Evolutionary conservation across 2,888 invertebrate genomes (phyloP).

Genomic region (Diarsia dahlii): DNA sequence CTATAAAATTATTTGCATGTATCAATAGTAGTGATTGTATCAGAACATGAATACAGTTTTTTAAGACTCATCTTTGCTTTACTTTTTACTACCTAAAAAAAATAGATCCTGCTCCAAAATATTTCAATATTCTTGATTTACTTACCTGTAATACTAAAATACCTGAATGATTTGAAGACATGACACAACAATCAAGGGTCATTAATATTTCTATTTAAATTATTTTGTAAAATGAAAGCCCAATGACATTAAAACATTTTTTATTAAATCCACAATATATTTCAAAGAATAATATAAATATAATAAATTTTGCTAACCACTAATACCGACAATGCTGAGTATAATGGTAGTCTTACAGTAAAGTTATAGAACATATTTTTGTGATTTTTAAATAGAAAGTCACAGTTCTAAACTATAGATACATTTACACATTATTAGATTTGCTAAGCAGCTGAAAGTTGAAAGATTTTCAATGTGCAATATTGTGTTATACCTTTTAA

Average conservation of each 20-base stretch:
- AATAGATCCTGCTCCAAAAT: not conserved
- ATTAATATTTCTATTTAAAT: not conserved
- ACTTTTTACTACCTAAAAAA: constrained; percentile 6
- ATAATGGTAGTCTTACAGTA: constrained; percentile 76
- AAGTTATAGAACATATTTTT: constrained; percentile 69
- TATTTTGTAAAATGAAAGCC: constrained; percentile 77
- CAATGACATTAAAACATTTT: constrained; percentile 85
- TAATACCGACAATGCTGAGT: constrained; percentile 81
- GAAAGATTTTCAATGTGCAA: constrained; percentile 54
- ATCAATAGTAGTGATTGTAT: constrained; percentile 28
- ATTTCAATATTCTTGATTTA: not conserved
- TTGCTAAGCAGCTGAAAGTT: constrained; percentile 61
- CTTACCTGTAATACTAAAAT: too few species aligned
- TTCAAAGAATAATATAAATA: constrained; percentile 90
- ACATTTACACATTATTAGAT: constrained; percentile 52
- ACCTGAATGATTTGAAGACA: too few species aligned
- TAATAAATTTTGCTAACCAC: constrained; percentile 87
- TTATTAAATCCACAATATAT: constrained; percentile 90
- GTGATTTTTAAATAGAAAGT: constrained; percentile 75
- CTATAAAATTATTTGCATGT: constrained; percentile 22
- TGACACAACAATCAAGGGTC: not conserved
- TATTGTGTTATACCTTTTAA: constrained; percentile 49
- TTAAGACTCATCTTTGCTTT: constrained; percentile 1
- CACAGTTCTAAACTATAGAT: constrained; percentile 58
- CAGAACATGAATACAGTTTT: constrained; percentile 39